These are phyloP conservation scores for Thripadectes ignobilis DNA, from an alignment of 2,797 vertebrate species.

Conservation along the genomic window DNA sequence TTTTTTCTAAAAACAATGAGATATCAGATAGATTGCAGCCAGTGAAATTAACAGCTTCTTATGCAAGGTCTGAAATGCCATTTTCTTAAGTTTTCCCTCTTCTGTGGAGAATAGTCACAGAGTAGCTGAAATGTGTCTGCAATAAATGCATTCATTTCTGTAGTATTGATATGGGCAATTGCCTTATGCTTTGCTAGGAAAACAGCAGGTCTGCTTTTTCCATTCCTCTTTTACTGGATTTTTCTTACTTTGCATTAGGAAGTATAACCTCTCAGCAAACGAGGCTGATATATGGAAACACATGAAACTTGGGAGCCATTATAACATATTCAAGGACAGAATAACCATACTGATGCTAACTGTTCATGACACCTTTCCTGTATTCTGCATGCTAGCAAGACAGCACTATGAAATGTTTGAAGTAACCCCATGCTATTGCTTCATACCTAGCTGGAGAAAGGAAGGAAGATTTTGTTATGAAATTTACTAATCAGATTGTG, in stretches of 20 bases:
- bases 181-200: neutral
- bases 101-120: neutral
- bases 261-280: neutral
- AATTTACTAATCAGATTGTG: neutral
- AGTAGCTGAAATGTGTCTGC: neutral
- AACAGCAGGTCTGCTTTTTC: neutral
- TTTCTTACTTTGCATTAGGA: neutral
- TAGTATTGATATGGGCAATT: neutral
- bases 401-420: neutral
- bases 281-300: neutral
- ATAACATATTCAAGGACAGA: neutral
- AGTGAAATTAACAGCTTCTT: neutral
- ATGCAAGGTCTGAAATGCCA: neutral
- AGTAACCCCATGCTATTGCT: neutral
- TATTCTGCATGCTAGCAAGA: neutral
- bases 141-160: neutral
- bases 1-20: neutral
- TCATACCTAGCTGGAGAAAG: neutral
- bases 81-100: neutral
- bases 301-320: neutral
- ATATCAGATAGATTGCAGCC: neutral
- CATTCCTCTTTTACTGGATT: neutral
- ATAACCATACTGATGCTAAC: neutral
- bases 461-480: neutral
- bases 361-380: fast-evolving